phyloP scores from a whole-genome alignment of 2,113 vertebrate species.

The Percopsis transmontana region DNA sequence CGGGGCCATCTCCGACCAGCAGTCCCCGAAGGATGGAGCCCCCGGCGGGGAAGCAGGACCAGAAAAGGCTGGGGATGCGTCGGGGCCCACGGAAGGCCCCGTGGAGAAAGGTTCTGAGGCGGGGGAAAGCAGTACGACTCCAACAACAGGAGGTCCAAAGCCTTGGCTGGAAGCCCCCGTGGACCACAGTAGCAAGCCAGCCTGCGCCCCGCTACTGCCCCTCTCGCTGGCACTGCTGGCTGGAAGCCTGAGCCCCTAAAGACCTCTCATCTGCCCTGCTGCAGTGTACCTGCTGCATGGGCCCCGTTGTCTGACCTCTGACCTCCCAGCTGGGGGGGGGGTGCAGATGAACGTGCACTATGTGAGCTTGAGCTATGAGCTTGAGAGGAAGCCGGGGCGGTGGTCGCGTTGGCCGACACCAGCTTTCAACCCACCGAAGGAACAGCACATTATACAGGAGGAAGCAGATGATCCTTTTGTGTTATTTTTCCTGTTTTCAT shows the following conservation, averaged over 20 bases:
- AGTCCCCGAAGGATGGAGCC: constrained; percentile 57
- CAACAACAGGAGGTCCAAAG: constrained; percentile 9
- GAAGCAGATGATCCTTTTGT: too few relatives aligned
- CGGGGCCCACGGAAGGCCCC: constrained; percentile 16
- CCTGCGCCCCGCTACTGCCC: constrained; percentile 17
- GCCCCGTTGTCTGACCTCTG: too few relatives aligned
- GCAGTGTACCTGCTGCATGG: too few relatives aligned
- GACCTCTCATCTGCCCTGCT: too few relatives aligned
- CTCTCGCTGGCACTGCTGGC: constrained; percentile 47
- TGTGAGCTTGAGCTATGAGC: too few relatives aligned
- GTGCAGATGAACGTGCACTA: too few relatives aligned
- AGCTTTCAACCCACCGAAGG: too few relatives aligned
- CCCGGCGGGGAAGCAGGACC: constrained; percentile 27
- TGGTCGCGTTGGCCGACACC: too few relatives aligned
- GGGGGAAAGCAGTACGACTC: constrained; percentile 18
- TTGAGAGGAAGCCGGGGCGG: too few relatives aligned
- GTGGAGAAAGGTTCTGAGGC: constrained; percentile 46
- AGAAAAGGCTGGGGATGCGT: constrained; percentile 6
- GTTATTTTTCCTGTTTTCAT: too few relatives aligned
- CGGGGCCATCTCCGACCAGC: constrained; percentile 67
- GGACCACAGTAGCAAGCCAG: constrained; percentile 25
- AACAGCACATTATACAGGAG: too few relatives aligned
- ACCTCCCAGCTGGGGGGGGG: too few relatives aligned
- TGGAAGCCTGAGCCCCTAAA: neutral
- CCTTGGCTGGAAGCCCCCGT: constrained; percentile 27